Conservation (phyloP, 2,797 vertebrate genomes). For the Coregonus ussuriensis region DNA sequence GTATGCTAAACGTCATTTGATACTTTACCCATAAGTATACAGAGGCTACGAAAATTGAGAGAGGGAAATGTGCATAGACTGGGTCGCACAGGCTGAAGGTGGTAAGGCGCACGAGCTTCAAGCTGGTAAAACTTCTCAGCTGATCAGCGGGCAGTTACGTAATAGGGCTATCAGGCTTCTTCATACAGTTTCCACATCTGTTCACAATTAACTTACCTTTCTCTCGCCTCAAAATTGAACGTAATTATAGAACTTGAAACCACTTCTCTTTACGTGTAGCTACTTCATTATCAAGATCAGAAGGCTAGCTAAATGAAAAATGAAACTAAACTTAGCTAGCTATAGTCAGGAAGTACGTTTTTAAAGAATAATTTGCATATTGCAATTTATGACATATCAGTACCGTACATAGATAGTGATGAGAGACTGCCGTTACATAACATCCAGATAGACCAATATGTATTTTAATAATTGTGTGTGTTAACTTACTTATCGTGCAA, state of each 20-base stretch:
- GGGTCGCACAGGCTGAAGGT: not conserved
- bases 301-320: slow-evolving; percentile 24
- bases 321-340: slow-evolving; percentile 24
- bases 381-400: not conserved
- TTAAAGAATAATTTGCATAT: slow-evolving; percentile 11
- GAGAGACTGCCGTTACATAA: not conserved
- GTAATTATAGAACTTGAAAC: not conserved
- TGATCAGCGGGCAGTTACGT: not conserved
- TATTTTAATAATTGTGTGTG: not conserved
- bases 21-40: not conserved
- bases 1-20: not conserved
- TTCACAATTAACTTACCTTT: not conserved
- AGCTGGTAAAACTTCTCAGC: not conserved
- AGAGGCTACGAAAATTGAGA: not conserved
- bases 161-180: not conserved
- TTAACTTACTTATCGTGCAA: not conserved
- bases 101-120: not conserved
- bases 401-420: not conserved
- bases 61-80: not conserved
- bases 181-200: not conserved
- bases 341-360: slow-evolving; percentile 28
- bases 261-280: not conserved
- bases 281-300: not conserved
- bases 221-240: not conserved
- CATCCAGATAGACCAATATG: not conserved